Base-by-base conservation (phyloP, 2,797 vertebrate species). In the Podarcis lilfordi region DNA sequence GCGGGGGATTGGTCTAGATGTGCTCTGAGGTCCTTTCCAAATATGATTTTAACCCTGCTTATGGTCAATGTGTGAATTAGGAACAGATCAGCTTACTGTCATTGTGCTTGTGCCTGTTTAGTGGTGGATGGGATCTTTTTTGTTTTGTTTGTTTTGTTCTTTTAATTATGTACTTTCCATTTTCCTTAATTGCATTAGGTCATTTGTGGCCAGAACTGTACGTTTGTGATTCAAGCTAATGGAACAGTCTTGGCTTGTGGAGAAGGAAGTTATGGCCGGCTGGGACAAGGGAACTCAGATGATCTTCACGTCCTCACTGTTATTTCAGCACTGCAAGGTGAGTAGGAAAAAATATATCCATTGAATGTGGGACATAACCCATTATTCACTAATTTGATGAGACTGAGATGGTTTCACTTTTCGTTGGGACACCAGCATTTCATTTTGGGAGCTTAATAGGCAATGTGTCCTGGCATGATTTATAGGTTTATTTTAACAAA, bases 271-370 rank as follows among this genome's bases (percentile, higher is more conserved):
- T 99, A 99, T 8, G 98, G 98, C 5, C 97, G 98, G 2, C 97
- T 99, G 94, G 98, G 98, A 37, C 98, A 99, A 95, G 98, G 98
- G 43, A 98, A 98, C 95, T 99, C 99, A 0, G 99, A 99, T 84
- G 99, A 99, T 91, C 98, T 99, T 88, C 99, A 99, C 23, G 97
- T 99, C 25, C 95, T 99, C 86, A 99, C 99, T 0, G 98, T 99
- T 90, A 98, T 99, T 96, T 99, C 99, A 27, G 98, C 99, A 21
- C 96, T 99, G 61, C 99, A 99, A 98, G 99, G 99, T 98, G 95
- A 94, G 68, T 23, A 7, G 40, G 9, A 11, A 5, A 59, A 10
- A 11, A 1, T 25, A 0, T 35, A 35, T 9, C 19, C 1, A 15
- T n/a, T 66, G 15, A 21, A 61, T 76, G 40, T n/a, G 72, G 43